Evolutionary conservation across 2,797 vertebrate genomes (phyloP), one percentile per base, ranked within the genome.

Genomic region (Sebastes nivosus): DNA sequence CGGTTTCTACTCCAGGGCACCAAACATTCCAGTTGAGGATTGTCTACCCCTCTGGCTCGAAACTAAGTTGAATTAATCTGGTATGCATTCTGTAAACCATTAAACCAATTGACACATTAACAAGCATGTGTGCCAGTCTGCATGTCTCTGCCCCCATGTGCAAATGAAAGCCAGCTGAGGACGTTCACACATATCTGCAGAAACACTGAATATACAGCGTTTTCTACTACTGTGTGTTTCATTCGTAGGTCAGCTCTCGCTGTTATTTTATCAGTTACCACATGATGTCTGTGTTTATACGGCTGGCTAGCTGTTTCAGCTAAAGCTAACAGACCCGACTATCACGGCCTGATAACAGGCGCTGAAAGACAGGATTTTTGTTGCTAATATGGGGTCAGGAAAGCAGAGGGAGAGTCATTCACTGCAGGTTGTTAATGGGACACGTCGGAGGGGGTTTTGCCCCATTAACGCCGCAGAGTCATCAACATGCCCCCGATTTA

Each of bases 91-190:
- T 95, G 93, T 85, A 89, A 95, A 85, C 91, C 85, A 93, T 94
- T 94, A 95, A 88, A 93, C 67, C 79, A 91, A 83, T 90, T 87
- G 88, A 93, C 92, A 90, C 84, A 90, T 94, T 94, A 94, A 92
- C 87, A 85, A 85, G 89, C 86, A 16, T 90, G 77, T 90, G 90
- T 91, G 83, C 90, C 83, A 86, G 87, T 78, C 89, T 78, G 79
- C 54, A 46, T 67, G 71, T 78, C 76, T 89, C 82, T 73, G 65
- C 75, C 77, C 74, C 77, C 59, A 63, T 78, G 73, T 72, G 32
- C 74, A 89, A 93, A 93, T 92, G 77, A 83, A 83, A 89, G 72
- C 81, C 93, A 93, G 89, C 83, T 89, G 93, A 87, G 54, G 46
- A 72, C 5, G 42, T 66, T 78, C 68, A 58, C 50, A 54, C 50